A percentile compares a stretch with the other conserved stretches of the same genome.
phyloP scores from a whole-genome alignment of 2,797 vertebrate genomes.

The Coregonus ussuriensis region DNA sequence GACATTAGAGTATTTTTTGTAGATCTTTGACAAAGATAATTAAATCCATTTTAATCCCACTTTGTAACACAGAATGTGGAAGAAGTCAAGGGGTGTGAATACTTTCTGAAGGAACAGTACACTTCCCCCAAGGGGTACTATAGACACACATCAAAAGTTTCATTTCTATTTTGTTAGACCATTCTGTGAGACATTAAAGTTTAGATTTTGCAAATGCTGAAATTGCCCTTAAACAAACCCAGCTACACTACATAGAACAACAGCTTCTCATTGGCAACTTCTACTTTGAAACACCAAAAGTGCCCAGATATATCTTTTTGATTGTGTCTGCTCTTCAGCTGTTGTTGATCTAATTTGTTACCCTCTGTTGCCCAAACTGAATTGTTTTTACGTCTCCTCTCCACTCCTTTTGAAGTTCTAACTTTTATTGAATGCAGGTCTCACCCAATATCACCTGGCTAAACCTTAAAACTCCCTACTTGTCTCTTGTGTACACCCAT shows the following conservation, averaged over 20 bases:
- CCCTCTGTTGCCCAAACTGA: no score
- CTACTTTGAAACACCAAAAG: slow-evolving; percentile 46
- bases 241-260: slow-evolving; percentile 62
- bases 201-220: background rate
- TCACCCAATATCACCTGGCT: slow-evolving; percentile 52
- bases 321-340: slow-evolving; percentile 35
- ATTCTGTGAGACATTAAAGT: slow-evolving; percentile 53
- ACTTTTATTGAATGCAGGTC: slow-evolving; percentile 41
- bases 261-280: slow-evolving; percentile 51
- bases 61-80: no score
- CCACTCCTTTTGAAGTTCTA: slow-evolving; percentile 62
- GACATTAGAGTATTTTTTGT: no score
- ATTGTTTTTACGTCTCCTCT: background rate
- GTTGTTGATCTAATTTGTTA: slow-evolving; percentile 75
- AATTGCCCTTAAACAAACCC: slow-evolving; percentile 52
- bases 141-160: no score
- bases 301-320: slow-evolving; percentile 52
- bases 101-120: no score
- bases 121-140: no score
- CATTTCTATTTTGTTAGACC: background rate
- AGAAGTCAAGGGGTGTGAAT: no score
- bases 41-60: no score
- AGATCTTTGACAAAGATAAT: no score
- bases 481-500: slow-evolving; percentile 43
- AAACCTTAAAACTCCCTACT: slow-evolving; percentile 65